phyloP scores from a whole-genome alignment of 2,888 invertebrate species.

The Apamea crenata region DNA sequence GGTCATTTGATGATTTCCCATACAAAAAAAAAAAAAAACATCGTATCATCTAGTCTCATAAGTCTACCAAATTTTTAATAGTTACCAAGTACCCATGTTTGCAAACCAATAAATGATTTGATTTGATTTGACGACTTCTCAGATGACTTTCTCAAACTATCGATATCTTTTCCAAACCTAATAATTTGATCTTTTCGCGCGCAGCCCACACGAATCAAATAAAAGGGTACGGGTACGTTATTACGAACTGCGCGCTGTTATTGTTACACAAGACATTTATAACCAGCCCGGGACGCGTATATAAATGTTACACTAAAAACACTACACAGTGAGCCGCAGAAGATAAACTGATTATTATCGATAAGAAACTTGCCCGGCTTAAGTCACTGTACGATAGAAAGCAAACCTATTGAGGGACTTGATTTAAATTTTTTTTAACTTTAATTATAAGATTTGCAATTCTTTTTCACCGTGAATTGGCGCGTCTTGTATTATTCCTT shows the following conservation, averaged over 20 bases:
- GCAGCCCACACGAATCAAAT: slow-evolving; percentile 15
- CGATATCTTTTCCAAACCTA: neutral
- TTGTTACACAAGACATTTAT: slow-evolving; percentile 46
- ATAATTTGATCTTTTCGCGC: neutral
- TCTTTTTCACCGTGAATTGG: neutral
- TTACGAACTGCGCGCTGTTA: slow-evolving; percentile 38
- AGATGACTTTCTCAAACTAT: no score
- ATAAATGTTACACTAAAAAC: slow-evolving; percentile 10
- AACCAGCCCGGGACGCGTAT: slow-evolving; percentile 25
- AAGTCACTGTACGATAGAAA: neutral
- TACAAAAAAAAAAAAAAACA: no score
- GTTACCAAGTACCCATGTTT: no score
- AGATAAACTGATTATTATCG: neutral
- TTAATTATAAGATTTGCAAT: neutral
- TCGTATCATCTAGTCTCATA: neutral
- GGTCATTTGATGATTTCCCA: no score
- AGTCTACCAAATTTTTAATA: neutral
- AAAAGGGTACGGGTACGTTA: slow-evolving; percentile 26
- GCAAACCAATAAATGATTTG: no score
- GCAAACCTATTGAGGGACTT: neutral
- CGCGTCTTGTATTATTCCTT: neutral
- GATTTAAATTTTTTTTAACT: neutral
- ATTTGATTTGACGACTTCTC: neutral
- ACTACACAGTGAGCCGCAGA: slow-evolving; percentile 12
- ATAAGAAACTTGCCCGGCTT: no score